phyloP scores from a whole-genome alignment of 2,797 vertebrate species.

The Acanthurus tractus region DNA sequence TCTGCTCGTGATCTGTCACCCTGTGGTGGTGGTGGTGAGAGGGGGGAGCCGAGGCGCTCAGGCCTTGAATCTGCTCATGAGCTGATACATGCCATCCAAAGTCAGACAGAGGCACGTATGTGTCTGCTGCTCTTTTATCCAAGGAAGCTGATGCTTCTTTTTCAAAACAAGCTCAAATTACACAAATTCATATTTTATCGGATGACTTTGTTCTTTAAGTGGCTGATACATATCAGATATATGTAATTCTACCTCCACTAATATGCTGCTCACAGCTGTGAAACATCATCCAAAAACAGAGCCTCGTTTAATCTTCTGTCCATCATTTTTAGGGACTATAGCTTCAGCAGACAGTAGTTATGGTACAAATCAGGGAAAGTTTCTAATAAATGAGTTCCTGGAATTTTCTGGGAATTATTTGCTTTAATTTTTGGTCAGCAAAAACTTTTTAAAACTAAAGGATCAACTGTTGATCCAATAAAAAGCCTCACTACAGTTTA shows the following conservation, averaged over 20 bases:
- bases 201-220: not conserved
- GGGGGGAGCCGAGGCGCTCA: slow-evolving; percentile 7
- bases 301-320: no score
- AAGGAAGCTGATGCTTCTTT: no score
- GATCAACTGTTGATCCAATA: not conserved
- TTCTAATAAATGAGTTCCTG: not conserved
- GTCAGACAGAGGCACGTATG: not conserved
- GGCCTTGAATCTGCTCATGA: slow-evolving; percentile 26
- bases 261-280: no score
- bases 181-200: not conserved
- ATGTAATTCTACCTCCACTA: not conserved
- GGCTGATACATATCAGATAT: not conserved
- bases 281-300: not conserved
- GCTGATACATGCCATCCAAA: not conserved
- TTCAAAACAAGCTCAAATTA: no score
- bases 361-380: not conserved
- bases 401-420: not conserved
- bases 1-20: slow-evolving; percentile 58
- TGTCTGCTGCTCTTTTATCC: not conserved
- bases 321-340: not conserved
- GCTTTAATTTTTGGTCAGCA: not conserved
- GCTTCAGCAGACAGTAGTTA: not conserved
- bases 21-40: slow-evolving; percentile 13
- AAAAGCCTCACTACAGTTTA: no score
- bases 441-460: not conserved